Base-by-base conservation (phyloP, 2,113 vertebrate species). In the Indicator indicator region DNA sequence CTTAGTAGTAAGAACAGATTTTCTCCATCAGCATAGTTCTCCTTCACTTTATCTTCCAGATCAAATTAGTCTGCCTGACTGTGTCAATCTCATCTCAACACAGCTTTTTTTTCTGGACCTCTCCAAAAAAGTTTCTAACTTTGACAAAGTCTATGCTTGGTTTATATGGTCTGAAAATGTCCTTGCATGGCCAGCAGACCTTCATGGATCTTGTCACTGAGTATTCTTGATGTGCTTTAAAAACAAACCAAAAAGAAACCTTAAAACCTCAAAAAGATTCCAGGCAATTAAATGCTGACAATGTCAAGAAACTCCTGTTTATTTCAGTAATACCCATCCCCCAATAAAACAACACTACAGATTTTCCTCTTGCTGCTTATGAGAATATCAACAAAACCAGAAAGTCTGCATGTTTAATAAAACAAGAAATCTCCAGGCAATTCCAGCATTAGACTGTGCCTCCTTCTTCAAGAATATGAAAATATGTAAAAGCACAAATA, bases 1-100 rank as follows among this genome's bases (percentile, higher is more conserved):
- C 75, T 82, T 81, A 79, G 40, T 89, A 76, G 58, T 72, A 92
- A 68, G 42, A 88, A 65, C 44, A 75, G 23, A 73, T 65, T 87
- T 89, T 89, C 50, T 81, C 81, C 19, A 56, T 28, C 62, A 69
- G 71, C 54, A 23, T 9, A 28, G 8, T 24, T 91, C 63, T 60
- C 48, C 62, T 86, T 32, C 38, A n/a, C 58, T 27, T 77, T 68
- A 74, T 48, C 32, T 69, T 82, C 82, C 48, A 79, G 40, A 75
- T 4, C 16, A 92, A 60, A 90, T 75, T 60, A 93, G 40, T 27
- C 58, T 68, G 54, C 11, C 81, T 83, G 32, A 23, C 9, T 52
- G 3, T 33, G 42, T 79, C 81, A 79, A 21, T 65, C 56, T 83
- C 55, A 68, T 30, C 28, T 64, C 88, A 90, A 24, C 33, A 38